Conservation (phyloP, 2,797 vertebrate species). For the Acipenser transmontanus region DNA sequence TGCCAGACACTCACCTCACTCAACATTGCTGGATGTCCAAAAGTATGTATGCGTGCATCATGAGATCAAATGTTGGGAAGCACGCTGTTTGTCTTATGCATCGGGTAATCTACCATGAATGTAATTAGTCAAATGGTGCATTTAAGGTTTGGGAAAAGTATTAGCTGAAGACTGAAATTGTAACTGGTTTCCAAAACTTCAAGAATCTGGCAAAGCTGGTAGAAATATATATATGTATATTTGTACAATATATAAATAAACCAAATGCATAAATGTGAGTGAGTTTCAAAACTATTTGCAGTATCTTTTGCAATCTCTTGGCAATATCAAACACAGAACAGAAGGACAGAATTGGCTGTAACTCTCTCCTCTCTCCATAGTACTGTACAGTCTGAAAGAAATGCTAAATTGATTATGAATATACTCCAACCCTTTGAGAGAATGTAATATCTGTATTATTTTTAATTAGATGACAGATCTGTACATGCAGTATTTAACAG, state of each 20-base stretch:
- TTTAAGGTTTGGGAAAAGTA: background rate
- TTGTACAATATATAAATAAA: too few relatives aligned
- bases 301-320: too few relatives aligned
- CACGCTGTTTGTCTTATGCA: background rate
- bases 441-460: too few relatives aligned
- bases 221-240: too few relatives aligned
- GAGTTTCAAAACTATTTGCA: too few relatives aligned
- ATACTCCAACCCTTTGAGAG: too few relatives aligned
- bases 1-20: constrained; percentile 54
- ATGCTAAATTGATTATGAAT: too few relatives aligned
- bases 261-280: too few relatives aligned
- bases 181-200: background rate
- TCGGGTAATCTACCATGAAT: background rate
- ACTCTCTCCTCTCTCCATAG: too few relatives aligned
- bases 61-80: background rate
- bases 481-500: constrained; percentile 56
- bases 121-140: background rate
- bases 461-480: constrained; percentile 62
- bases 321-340: too few relatives aligned
- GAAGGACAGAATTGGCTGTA: too few relatives aligned
- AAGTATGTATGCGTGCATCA: constrained; percentile 43
- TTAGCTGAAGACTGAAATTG: too few relatives aligned
- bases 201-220: background rate
- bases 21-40: constrained; percentile 54
- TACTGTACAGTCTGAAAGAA: constrained; percentile 37